These are phyloP conservation scores for Ptilodon capucinus DNA, from an alignment of 2,888 invertebrate genomes.

Conservation along the genomic window DNA sequence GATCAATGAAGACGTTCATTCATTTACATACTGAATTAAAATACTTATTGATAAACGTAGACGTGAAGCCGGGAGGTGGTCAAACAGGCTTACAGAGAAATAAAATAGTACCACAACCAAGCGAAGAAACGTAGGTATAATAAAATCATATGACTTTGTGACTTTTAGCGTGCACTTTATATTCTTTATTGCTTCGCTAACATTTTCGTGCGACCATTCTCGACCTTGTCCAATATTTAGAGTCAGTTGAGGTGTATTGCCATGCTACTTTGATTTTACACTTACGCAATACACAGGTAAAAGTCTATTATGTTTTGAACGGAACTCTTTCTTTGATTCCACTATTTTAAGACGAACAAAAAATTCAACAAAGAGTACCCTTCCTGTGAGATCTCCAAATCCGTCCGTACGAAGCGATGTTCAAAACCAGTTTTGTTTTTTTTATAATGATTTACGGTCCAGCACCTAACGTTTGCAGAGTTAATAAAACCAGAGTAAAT, in stretches of 20 bases:
- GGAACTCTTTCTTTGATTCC: background rate
- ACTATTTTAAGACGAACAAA: background rate
- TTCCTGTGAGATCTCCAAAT: background rate
- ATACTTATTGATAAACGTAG: constrained; percentile 5
- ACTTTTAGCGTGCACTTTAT: background rate
- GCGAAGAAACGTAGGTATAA: background rate
- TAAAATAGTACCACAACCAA: background rate
- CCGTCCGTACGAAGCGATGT: background rate
- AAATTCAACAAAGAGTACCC: background rate
- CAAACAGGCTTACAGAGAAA: background rate
- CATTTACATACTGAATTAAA: background rate
- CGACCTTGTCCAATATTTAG: background rate
- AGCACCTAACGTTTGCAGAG: background rate
- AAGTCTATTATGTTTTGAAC: background rate
- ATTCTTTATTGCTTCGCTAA: background rate
- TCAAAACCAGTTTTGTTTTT: background rate
- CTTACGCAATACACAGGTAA: background rate
- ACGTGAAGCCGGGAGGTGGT: background rate
- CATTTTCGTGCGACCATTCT: background rate
- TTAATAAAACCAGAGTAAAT: background rate
- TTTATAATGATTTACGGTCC: background rate
- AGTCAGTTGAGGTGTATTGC: background rate
- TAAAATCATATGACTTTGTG: background rate
- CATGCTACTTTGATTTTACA: background rate
- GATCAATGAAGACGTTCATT: constrained; percentile 1